Base-by-base conservation (phyloP, 1,140 invertebrate species). In the Panagrolaimus sp. region DNA sequence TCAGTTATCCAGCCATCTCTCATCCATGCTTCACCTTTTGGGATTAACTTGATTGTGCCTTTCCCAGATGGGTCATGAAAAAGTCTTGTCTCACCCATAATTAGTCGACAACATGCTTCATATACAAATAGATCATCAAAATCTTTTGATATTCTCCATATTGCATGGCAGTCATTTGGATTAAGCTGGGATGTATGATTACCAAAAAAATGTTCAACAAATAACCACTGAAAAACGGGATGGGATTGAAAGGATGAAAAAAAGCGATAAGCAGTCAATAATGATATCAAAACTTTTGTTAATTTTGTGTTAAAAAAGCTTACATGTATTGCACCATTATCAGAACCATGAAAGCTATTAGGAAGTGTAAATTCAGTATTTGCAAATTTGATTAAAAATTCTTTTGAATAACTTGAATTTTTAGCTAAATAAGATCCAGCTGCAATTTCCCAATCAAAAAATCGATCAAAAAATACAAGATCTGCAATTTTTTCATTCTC, bases 311-410 rank as follows among this genome's bases (percentile, higher is more conserved):
- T 38, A 2, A 38, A 38, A 38, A 38, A 38, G 31, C 63, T 20
- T 71, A 75, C 74, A 27, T 74, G 70, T 45, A 75, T 78, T 38
- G 74, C 74, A 5, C 74, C 74, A 46, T 75, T 75, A 61, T 75
- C 74, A 9, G 75, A 72, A 14, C 74, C 76, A 47, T 75, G 74
- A 42, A 76, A 74, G 31, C 75, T 75, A 13, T 63, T 16, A 20
- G 51, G 51, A 20, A 43, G 65, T 23, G 71, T 23, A 31, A 44
- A 25, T n/a, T 65, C 74, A 61, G 76, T 79, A 46, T 72, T 38
- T n/a, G 75, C 72, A 72, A 77, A 75, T 45, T 14, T 42, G 31
- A 47, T 64, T 16, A 75, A 57, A 42, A 75, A 78, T 14, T 53
- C 20, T 5, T 31, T 51, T 4, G 74, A 62, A 45, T 46, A 79